A percentile compares a stretch with the other conserved stretches of the same genome.
These are phyloP conservation scores for Nymphalis polychloros DNA, from an alignment of 2,888 invertebrate genomes.

Conservation along the genomic window DNA sequence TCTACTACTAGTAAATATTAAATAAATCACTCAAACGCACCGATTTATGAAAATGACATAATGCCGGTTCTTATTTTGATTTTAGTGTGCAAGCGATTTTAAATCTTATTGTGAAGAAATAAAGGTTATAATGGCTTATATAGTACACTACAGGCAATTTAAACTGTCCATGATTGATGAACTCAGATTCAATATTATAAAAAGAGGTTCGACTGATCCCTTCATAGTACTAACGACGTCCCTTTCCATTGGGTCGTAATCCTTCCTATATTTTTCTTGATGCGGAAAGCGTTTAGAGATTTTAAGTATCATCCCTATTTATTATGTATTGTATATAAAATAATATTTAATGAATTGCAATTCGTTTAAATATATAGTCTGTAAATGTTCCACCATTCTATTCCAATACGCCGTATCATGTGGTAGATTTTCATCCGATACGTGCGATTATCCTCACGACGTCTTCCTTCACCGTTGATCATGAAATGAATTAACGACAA, in stretches of 20 bases:
- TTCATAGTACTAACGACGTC: neutral
- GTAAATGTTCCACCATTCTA: too few relatives aligned
- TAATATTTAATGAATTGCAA: too few relatives aligned
- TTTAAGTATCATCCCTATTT: neutral
- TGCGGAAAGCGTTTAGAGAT: neutral
- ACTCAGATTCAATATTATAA: conserved; percentile 6
- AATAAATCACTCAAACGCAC: neutral
- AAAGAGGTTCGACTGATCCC: conserved; percentile 1
- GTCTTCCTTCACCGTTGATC: too few relatives aligned
- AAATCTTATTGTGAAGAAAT: neutral
- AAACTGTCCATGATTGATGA: conserved; percentile 7
- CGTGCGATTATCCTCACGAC: too few relatives aligned
- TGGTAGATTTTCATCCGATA: too few relatives aligned
- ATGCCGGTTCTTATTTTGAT: neutral
- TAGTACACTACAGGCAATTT: neutral
- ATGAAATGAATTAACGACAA: too few relatives aligned
- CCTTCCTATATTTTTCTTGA: neutral
- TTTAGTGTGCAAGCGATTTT: neutral
- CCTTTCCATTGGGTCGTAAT: neutral
- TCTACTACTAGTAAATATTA: too few relatives aligned
- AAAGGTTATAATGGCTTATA: neutral
- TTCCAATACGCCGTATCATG: too few relatives aligned
- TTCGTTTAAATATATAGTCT: too few relatives aligned
- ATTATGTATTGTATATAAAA: neutral
- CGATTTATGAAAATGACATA: conserved; percentile 2